phyloP scores from a whole-genome alignment of 2,888 invertebrate species.

The Acleris sparsana region DNA sequence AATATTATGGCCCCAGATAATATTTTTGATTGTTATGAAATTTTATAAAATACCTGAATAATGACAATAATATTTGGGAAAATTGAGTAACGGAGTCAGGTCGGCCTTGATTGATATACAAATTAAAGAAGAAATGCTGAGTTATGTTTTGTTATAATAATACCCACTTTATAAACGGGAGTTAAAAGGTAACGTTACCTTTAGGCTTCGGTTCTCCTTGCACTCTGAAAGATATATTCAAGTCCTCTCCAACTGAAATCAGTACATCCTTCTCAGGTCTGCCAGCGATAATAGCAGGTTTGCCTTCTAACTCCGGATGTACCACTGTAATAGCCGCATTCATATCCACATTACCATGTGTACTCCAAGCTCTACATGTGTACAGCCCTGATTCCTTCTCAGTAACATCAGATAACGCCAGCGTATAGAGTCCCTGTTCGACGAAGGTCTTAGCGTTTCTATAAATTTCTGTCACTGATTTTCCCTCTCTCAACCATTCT shows the following conservation, averaged over 20 bases:
- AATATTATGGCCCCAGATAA: too few species aligned
- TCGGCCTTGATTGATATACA: too few species aligned
- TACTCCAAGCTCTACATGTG: conserved; percentile 89
- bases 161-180: not conserved
- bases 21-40: too few species aligned
- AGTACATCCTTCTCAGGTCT: conserved; percentile 90
- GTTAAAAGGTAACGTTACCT: conserved; percentile 77
- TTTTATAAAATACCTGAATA: too few species aligned
- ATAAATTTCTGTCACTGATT: conserved; percentile 81
- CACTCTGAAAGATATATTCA: conserved; percentile 91
- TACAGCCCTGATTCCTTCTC: conserved; percentile 90
- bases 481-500: conserved; percentile 88
- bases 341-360: conserved; percentile 88
- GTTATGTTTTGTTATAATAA: too few species aligned
- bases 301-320: conserved; percentile 85
- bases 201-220: conserved; percentile 93
- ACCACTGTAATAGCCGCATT: conserved; percentile 89
- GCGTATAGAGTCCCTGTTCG: conserved; percentile 88
- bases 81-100: too few species aligned
- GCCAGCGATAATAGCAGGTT: conserved; percentile 90
- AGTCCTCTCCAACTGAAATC: conserved; percentile 90
- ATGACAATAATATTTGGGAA: too few species aligned
- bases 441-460: conserved; percentile 86
- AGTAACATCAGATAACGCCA: conserved; percentile 88
- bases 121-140: too few species aligned